Evolutionary conservation across 2,797 vertebrate genomes (phyloP).

Genomic region (Molossus molossus): DNA sequence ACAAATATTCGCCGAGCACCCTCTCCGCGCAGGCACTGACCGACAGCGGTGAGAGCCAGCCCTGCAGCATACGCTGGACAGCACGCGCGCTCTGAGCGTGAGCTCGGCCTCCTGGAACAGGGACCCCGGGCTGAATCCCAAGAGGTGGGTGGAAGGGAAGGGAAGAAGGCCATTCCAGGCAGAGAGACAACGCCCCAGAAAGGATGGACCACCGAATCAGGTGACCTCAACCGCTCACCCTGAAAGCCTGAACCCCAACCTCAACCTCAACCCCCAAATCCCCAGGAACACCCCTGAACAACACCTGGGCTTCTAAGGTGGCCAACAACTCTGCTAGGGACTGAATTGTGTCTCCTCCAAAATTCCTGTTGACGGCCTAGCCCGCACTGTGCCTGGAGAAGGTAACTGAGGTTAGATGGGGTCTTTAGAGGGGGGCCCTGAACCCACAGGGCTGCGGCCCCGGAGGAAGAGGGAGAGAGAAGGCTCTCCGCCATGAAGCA

Average conservation of each 20-base stretch:
- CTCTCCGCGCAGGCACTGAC: background rate
- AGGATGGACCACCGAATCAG: background rate
- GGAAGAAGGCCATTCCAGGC: background rate
- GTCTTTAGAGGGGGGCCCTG: background rate
- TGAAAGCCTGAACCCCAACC: background rate
- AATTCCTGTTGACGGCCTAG: background rate
- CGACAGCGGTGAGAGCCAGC: rapidly evolving
- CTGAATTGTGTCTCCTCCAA: background rate
- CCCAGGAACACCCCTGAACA: background rate
- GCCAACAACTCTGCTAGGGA: rapidly evolving
- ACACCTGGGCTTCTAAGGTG: too few species aligned
- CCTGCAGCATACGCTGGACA: too few species aligned
- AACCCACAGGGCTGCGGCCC: background rate
- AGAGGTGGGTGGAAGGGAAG: background rate
- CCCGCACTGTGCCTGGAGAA: rapidly evolving
- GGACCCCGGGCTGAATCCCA: too few species aligned
- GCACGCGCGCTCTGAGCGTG: rapidly evolving
- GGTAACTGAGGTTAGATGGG: background rate
- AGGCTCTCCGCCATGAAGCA: rapidly evolving
- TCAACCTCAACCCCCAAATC: too few species aligned
- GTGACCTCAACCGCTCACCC: rapidly evolving
- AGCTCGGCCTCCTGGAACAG: background rate
- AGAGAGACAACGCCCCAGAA: background rate
- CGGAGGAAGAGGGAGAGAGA: background rate
- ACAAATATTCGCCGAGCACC: background rate